These are phyloP conservation scores for Ancistrus triradiatus DNA, from an alignment of 2,113 vertebrate species.

Conservation along the genomic window DNA sequence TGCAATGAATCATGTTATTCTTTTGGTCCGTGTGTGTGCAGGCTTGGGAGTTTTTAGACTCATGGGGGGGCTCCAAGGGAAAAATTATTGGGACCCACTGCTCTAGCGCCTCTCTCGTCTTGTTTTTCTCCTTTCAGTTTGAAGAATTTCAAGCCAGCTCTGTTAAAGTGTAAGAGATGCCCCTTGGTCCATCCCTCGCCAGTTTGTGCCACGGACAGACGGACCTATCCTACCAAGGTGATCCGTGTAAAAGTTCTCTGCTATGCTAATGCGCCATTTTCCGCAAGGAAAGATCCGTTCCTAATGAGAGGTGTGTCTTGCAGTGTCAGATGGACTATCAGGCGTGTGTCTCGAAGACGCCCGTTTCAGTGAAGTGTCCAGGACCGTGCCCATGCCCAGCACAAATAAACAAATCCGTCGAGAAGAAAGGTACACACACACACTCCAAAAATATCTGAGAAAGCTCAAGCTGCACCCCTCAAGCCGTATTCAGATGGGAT, in stretches of 20 bases:
- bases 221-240: conserved; percentile 89
- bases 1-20: too few relatives aligned
- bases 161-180: conserved; percentile 84
- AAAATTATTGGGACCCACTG: too few relatives aligned
- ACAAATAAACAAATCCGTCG: conserved; percentile 62
- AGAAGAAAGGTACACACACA: conserved; percentile 78
- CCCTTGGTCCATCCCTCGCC: conserved; percentile 77
- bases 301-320: conserved; percentile 54
- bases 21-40: too few relatives aligned
- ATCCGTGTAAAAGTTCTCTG: too few relatives aligned
- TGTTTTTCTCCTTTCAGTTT: conserved; percentile 61
- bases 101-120: too few relatives aligned
- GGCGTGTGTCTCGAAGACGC: conserved; percentile 87
- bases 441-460: neutral
- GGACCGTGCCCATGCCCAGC: conserved; percentile 85
- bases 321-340: conserved; percentile 98
- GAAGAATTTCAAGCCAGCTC: conserved; percentile 77
- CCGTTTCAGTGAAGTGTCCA: conserved; percentile 83
- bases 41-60: too few relatives aligned
- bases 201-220: conserved; percentile 91
- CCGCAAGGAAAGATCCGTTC: too few relatives aligned
- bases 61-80: too few relatives aligned
- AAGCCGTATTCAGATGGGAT: too few relatives aligned
- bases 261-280: too few relatives aligned
- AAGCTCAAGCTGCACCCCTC: neutral